Base-by-base conservation (phyloP, 2,888 invertebrate genomes). In the Rhimphoctona megacephalus region DNA sequence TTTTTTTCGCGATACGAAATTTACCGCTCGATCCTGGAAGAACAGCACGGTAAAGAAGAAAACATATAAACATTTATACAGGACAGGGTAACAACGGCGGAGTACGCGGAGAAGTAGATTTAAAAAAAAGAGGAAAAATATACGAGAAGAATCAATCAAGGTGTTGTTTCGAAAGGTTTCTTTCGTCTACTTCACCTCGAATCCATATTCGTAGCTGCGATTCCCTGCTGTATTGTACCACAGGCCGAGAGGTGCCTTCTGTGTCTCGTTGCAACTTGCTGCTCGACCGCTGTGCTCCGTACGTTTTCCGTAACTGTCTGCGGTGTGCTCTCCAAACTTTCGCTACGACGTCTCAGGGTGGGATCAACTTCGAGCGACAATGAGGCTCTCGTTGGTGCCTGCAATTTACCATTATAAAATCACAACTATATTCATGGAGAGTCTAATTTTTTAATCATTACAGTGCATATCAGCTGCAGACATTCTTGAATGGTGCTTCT, bases 341-440 rank as follows among this genome's bases (percentile, higher is more conserved):
- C 96, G 89, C 96, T 96, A 88, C 96, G 92, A 86, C 94, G 92
- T 76, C 94, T 93, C 52, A 94, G 87, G 36, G 92, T 92, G 19
- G 95, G 94, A 90, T 96, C 95, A 90, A 96, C 96, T 93, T 96
- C 96, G 86, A 96, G 94, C 52, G 96, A 96, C 86, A 96, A 94
- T 89, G 96, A 96, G 74, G 96, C 96, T 92, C 96, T 95, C 89
- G 96, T 95, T 82, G 96, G 96, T 91, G 95, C 94, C 96, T 96
- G 94, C 33, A 88, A 54, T 61, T 43, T 17, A 36, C 30, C 9
- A 77, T 54, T 46, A 8, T 54, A 5, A 19, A 49, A 19, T 49
- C 1, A 17, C 2, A 17, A 46, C 17, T 46, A 0, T 19, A 5
- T 19, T 49, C 6, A 19, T 7, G 4, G 39, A 6, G 7, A 46